Base-by-base conservation (phyloP, 2,113 vertebrate genomes). In the Cichladusa arquata region DNA sequence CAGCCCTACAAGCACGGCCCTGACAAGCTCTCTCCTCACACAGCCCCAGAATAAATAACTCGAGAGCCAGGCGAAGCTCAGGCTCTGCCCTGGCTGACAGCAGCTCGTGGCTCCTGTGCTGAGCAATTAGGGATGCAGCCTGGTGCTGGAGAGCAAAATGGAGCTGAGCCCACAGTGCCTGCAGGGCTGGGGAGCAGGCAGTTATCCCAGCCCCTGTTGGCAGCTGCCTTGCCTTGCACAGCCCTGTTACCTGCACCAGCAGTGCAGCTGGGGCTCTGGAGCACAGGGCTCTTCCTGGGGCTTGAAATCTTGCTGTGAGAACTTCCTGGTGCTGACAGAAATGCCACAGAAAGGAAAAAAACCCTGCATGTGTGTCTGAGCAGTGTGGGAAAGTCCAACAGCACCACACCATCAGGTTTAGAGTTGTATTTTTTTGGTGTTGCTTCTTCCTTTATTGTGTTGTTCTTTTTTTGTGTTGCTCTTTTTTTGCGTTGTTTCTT, bases 311-410 rank as follows among this genome's bases (percentile, higher is more conserved):
- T 10, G 10, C 28, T 24, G 6, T 6, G 31, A 42, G 79, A 77
- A 36, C 7, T 14, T 36, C 14, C 26, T 45, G 19, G 19, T 22
- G 33, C 69, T 50, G 53, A 36, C 8, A 61, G 38, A 64, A 86
- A 58, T 19, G 34, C 48, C 33, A 40, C 47, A 7, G 0, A 4
- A 38, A 14, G 16, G 9, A 5, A 3, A 51, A 67, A 69, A 20
- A 2, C 1, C 2, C 2, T 34, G 3, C 18, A 5, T 0, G 0
- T 9, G n/a, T 34, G 24, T 38, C 44, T 22, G 26, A 44, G 64
- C 22, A 23, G 11, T 26, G 53, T 28, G 20, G 57, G 45, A 61
- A 40, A 70, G 28, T 28, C 23, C 54, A 34, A 3, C 1, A 36
- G n/a, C 4, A 20, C 6, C 54, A 33, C 42, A 5, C 12, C 20